These are phyloP conservation scores for Ancistrus triradiatus DNA, from an alignment of 2,113 vertebrate species.

Conservation along the genomic window DNA sequence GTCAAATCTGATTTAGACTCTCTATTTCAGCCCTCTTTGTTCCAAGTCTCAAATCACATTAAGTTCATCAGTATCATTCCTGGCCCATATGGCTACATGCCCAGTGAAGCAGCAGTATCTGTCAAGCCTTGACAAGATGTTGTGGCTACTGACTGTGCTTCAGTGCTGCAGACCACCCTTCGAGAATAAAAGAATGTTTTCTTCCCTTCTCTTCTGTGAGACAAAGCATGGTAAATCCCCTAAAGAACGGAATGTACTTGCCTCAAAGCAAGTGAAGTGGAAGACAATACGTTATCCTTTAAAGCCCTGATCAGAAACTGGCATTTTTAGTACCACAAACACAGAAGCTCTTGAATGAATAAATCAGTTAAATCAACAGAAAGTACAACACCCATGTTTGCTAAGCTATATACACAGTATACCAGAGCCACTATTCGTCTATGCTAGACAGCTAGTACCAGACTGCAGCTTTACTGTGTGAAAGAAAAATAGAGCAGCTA, in stretches of 20 bases:
- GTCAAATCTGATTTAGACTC: conserved; percentile 39
- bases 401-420: no score
- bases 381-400: not conserved
- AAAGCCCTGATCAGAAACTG: not conserved
- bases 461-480: no score
- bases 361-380: not conserved
- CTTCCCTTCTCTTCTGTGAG: not conserved
- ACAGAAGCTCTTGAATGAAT: not conserved
- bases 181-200: conserved; percentile 20
- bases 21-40: conserved; percentile 36
- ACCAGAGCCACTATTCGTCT: no score
- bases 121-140: conserved; percentile 44
- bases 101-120: conserved; percentile 42
- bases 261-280: not conserved
- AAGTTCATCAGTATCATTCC: conserved; percentile 36
- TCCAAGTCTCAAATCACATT: conserved; percentile 29
- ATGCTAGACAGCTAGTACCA: no score
- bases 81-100: conserved; percentile 35
- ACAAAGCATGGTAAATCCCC: conserved; percentile 12
- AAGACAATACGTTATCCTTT: not conserved
- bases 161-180: conserved; percentile 33
- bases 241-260: not conserved
- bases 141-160: conserved; percentile 33
- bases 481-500: no score
- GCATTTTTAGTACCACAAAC: not conserved